phyloP scores from a whole-genome alignment of 2,113 vertebrate species.

The Corythoichthys intestinalis region DNA sequence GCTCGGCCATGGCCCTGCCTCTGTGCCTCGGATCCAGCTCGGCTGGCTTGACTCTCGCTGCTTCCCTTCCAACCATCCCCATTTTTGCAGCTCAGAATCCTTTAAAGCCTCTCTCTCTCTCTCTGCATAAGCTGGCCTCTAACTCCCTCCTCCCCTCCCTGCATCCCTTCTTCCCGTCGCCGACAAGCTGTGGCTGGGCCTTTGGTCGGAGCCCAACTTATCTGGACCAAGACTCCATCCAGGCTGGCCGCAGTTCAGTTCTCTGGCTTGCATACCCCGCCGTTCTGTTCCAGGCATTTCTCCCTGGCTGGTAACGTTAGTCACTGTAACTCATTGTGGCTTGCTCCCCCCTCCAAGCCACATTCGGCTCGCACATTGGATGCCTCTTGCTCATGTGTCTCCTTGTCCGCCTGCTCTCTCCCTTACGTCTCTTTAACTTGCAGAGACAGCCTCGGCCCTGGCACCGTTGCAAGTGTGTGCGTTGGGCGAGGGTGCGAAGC shows the following conservation, averaged over 20 bases:
- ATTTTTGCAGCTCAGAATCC: constrained; percentile 52
- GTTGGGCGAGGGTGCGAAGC: constrained; percentile 40
- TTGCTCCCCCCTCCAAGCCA: constrained; percentile 50
- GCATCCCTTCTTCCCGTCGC: constrained; percentile 24
- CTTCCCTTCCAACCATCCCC: constrained; percentile 53
- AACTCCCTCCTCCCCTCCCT: not conserved
- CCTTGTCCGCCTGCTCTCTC: constrained; percentile 40
- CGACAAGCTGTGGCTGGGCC: constrained; percentile 53
- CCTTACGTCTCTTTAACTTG: constrained; percentile 47
- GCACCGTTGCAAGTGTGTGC: constrained; percentile 28
- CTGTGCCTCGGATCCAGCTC: constrained; percentile 53
- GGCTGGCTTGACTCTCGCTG: constrained; percentile 54
- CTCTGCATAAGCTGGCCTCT: constrained; percentile 12
- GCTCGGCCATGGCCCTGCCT: constrained; percentile 56
- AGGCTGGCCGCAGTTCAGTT: constrained; percentile 61
- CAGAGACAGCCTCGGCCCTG: constrained; percentile 33
- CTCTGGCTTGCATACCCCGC: constrained; percentile 56
- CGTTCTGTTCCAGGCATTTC: constrained; percentile 58
- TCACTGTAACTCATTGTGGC: constrained; percentile 64
- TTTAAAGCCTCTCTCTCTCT: constrained; percentile 38
- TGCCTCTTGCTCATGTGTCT: constrained; percentile 39
- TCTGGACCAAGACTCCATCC: constrained; percentile 62
- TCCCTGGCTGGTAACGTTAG: constrained; percentile 53
- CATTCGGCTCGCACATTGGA: constrained; percentile 46
- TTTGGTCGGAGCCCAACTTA: constrained; percentile 62